Base-by-base conservation (phyloP, 2,113 vertebrate species). In the Psittacula cyanocephala region DNA sequence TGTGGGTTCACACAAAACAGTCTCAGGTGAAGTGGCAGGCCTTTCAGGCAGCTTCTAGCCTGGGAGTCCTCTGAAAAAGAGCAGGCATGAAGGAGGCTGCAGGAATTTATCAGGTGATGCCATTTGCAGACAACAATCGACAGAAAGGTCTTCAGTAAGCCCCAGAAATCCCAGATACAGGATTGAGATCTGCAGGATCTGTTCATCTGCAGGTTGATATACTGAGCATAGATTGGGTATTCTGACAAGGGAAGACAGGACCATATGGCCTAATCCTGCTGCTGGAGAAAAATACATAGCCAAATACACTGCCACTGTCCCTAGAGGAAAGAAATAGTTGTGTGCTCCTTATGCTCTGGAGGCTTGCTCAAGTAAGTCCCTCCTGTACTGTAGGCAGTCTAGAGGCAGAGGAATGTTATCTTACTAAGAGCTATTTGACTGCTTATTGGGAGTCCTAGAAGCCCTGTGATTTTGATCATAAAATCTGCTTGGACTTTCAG, bases 221-320 rank as follows among this genome's bases (percentile, higher is more conserved):
- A 18, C 81, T 67, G 55, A 91, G n/a, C 50, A 18, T 13, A 57
- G 46, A 31, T 60, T 49, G 44, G 69, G 44, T 57, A n/a, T 62
- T 74, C 35, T 94, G 46, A 79, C 22, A 59, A 52, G 57, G 50
- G n/a, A 85, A 23, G 57, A 63, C 15, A 35, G 65, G 55, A 71
- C 62, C 41, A 37, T 37, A 13, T 27, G 13, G 37, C n/a, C 28
- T 53, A 49, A 28, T 47, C 72, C 50, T 87, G n/a, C 43, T 89
- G 17, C 50, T 59, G 60, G 60, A 67, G 75, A 65, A 68, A 85
- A 49, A 22, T 49, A 35, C 11, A 70, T 24, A 78, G 41, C 22
- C 41, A 47, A 24, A 81, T 9, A 0, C 0, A 67, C n/a, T 41
- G 17, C 24, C 39, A 24, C 28, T 52, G 37, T 75, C 24, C 19